These are phyloP conservation scores for Pollenia griseotomentosa DNA, from an alignment of 2,888 invertebrate species.

Conservation along the genomic window DNA sequence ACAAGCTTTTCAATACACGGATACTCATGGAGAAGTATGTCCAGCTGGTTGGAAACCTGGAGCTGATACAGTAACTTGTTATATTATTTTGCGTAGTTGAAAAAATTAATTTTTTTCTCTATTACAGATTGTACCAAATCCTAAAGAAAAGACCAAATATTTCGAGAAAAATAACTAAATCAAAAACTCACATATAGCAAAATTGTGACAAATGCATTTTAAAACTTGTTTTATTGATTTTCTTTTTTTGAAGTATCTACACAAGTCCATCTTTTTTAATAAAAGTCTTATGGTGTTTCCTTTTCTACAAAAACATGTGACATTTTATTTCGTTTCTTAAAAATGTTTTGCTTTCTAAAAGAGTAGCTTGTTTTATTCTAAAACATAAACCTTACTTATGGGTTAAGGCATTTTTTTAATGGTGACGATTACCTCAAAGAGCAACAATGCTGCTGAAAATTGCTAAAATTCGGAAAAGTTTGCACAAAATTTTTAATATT, in stretches of 20 bases:
- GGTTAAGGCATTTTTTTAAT: no score
- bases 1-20: constrained; percentile 97
- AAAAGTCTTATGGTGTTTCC: neutral
- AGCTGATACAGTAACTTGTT: constrained; percentile 91
- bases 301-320: no score
- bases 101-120: constrained; percentile 4
- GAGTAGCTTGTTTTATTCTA: no score
- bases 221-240: constrained; percentile 16
- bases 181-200: neutral
- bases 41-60: constrained; percentile 98
- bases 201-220: constrained; percentile 33
- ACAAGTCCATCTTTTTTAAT: constrained; percentile 22
- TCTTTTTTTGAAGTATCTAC: constrained; percentile 3
- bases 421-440: no score
- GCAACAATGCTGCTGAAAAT: no score
- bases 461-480: no score
- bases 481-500: no score
- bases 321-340: no score
- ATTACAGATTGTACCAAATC: constrained; percentile 91
- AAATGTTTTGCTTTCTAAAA: no score
- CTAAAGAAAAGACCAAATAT: constrained; percentile 91
- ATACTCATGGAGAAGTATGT: constrained; percentile 96
- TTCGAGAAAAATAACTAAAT: constrained; percentile 87
- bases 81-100: no score
- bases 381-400: no score